Conservation (phyloP, 2,888 invertebrate genomes). For the Exocentrus adspersus region DNA sequence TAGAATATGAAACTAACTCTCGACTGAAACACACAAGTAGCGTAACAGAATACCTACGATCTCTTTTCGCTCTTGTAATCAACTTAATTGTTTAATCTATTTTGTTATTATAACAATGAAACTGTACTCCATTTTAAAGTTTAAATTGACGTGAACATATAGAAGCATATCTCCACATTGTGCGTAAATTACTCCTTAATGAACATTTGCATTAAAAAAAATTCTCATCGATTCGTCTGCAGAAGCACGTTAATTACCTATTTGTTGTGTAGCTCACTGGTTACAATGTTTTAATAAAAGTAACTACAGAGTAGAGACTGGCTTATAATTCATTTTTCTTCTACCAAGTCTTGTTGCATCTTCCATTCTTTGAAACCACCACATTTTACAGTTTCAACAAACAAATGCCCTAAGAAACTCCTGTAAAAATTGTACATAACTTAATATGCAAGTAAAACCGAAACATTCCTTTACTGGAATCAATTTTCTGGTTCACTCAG, state of each 20-base stretch:
- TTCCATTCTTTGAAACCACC: too few relatives aligned
- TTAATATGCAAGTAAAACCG: background rate
- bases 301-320: too few relatives aligned
- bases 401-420: too few relatives aligned
- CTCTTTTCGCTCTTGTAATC: constrained; percentile 19
- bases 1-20: constrained; percentile 11
- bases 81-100: constrained; percentile 11
- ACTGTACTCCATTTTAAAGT: constrained; percentile 5
- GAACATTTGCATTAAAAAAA: background rate
- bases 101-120: constrained; percentile 10
- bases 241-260: too few relatives aligned
- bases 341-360: too few relatives aligned
- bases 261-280: too few relatives aligned
- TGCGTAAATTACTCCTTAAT: background rate
- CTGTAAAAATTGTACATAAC: too few relatives aligned
- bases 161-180: background rate
- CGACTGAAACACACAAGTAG: background rate
- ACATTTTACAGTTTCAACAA: too few relatives aligned
- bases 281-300: too few relatives aligned
- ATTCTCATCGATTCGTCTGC: background rate
- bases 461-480: too few relatives aligned
- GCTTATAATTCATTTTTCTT: too few relatives aligned
- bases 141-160: constrained; percentile 1
- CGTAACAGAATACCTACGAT: constrained; percentile 9
- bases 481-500: background rate